Conservation (phyloP, 2,113 vertebrate species). For the Mola mola region DNA sequence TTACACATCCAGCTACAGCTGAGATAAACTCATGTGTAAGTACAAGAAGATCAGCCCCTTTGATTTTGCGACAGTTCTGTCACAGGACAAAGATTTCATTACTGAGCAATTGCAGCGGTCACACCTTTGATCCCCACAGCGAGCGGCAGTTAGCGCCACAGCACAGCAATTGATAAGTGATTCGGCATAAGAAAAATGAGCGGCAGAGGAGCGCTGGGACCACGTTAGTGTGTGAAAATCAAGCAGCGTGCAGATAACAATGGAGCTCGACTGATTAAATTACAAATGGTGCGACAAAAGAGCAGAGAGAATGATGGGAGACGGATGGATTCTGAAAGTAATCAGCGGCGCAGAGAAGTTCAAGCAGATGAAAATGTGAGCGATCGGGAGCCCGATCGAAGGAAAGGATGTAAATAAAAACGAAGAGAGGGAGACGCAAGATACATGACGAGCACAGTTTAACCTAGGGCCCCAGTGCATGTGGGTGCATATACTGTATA, state of each 20-base stretch:
- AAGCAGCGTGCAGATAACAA: constrained; percentile 29
- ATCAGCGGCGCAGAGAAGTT: background rate
- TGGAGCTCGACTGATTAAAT: constrained; percentile 12
- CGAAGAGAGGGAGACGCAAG: background rate
- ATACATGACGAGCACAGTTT: constrained; percentile 6
- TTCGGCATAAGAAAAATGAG: constrained; percentile 11
- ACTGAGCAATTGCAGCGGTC: background rate
- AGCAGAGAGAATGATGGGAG: constrained; percentile 3
- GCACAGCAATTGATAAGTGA: background rate
- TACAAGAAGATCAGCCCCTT: no score
- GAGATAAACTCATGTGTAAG: no score
- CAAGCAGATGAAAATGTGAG: background rate
- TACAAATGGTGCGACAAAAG: constrained; percentile 26
- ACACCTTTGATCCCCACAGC: background rate
- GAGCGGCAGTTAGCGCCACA: no score
- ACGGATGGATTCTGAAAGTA: background rate
- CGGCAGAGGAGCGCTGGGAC: background rate
- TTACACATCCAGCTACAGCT: no score
- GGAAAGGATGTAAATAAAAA: constrained; percentile 3
- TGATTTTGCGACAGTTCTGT: no score
- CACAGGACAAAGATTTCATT: no score
- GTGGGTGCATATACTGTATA: constrained; percentile 3
- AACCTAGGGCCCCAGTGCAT: constrained; percentile 16
- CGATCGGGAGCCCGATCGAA: background rate
- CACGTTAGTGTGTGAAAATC: constrained; percentile 4